These are phyloP conservation scores for Leptoteleia sp. DNA, from an alignment of 1,140 invertebrate genomes.

Conservation along the genomic window DNA sequence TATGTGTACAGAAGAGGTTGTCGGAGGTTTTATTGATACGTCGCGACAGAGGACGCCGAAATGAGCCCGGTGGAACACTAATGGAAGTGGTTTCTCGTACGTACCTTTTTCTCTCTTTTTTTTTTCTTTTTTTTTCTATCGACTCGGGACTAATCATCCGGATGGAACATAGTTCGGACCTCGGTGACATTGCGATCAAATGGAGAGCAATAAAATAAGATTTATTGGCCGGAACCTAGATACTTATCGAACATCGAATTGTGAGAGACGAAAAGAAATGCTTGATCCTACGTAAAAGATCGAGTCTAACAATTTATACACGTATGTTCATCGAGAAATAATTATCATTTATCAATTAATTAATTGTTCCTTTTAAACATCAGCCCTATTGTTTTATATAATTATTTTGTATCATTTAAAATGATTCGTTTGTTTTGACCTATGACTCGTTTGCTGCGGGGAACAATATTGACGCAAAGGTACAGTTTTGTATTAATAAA, in stretches of 20 bases:
- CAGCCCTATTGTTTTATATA: too few relatives aligned
- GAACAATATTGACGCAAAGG: too few relatives aligned
- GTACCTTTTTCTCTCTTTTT: conserved; percentile 40
- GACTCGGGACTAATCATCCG: conserved; percentile 51
- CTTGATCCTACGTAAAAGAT: not conserved
- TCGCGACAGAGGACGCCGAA: conserved; percentile 68
- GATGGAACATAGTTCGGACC: conserved; percentile 46
- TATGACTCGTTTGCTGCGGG: too few relatives aligned
- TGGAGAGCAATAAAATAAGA: conserved; percentile 66
- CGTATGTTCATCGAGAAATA: too few relatives aligned
- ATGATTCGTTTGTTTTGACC: too few relatives aligned
- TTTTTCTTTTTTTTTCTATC: conserved; percentile 44
- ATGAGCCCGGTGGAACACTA: conserved; percentile 64
- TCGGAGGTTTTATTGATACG: conserved; percentile 70
- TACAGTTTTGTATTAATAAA: too few relatives aligned
- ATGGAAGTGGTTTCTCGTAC: conserved; percentile 70
- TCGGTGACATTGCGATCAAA: conserved; percentile 61
- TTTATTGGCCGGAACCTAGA: conserved; percentile 61
- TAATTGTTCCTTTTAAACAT: too few relatives aligned
- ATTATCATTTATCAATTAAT: too few relatives aligned
- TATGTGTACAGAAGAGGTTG: conserved; percentile 45
- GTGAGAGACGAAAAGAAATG: conserved; percentile 8
- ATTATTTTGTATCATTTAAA: too few relatives aligned
- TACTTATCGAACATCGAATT: conserved; percentile 53
- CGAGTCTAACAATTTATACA: too few relatives aligned